Conservation (phyloP, 1,140 invertebrate genomes). For the Drosophila auraria region DNA sequence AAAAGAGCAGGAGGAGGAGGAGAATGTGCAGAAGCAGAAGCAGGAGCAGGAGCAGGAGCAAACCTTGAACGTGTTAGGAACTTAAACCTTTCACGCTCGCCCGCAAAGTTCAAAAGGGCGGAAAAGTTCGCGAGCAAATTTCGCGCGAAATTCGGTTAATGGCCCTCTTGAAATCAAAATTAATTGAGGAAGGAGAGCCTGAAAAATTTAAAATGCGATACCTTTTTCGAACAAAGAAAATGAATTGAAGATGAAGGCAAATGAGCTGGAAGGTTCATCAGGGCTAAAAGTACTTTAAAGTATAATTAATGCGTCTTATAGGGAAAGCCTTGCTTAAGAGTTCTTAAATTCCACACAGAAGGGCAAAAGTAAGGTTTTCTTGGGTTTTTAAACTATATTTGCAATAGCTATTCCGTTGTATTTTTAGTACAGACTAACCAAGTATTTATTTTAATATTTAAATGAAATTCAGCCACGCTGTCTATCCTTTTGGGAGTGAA, state of each 20-base stretch:
- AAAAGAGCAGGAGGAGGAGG: not conserved
- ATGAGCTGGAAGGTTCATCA: not conserved
- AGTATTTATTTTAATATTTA: not conserved
- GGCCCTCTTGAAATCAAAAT: not conserved
- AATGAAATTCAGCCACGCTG: not conserved
- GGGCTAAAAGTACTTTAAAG: not conserved
- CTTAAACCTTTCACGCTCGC: slow-evolving; percentile 19
- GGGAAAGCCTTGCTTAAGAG: not conserved
- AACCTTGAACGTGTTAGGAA: slow-evolving; percentile 27
- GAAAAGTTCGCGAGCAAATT: slow-evolving; percentile 8
- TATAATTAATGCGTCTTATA: not conserved
- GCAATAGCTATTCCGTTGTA: no score
- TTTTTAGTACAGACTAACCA: not conserved
- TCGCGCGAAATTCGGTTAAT: slow-evolving; percentile 4
- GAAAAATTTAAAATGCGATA: not conserved
- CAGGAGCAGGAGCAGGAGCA: not conserved
- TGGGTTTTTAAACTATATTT: no score
- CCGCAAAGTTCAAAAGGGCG: slow-evolving; percentile 7
- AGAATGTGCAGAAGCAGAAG: not conserved
- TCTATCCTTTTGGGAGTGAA: not conserved
- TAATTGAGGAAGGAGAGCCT: not conserved
- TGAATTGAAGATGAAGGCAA: not conserved
- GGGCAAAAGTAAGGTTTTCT: no score
- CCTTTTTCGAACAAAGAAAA: not conserved
- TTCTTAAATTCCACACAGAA: not conserved